A percentile compares a stretch with the other conserved stretches of the same genome.
Conservation (phyloP, 64 coral and sea anemone genomes). For the Dendrophyllia cribrosa region DNA sequence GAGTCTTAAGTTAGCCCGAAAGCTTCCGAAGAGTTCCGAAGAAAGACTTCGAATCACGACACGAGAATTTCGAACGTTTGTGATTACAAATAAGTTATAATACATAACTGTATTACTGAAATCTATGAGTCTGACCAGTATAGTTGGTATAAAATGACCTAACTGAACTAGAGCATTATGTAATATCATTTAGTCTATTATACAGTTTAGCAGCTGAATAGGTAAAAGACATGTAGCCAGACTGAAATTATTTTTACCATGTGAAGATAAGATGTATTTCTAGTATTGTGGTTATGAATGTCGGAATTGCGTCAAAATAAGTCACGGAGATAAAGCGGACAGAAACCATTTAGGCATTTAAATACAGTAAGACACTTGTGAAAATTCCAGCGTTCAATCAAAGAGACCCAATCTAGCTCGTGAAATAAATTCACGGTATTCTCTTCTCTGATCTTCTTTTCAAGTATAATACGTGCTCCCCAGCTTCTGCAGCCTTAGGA, state of each 20-base stretch:
- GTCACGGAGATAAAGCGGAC: neutral
- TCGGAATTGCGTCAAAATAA: neutral
- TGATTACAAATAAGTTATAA: too few relatives aligned
- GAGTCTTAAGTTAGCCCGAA: too few relatives aligned
- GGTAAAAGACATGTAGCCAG: too few relatives aligned
- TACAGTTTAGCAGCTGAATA: too few relatives aligned
- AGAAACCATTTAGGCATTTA: neutral
- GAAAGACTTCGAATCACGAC: too few relatives aligned
- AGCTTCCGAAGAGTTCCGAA: too few relatives aligned
- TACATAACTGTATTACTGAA: too few relatives aligned
- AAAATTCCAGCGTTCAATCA: slow-evolving; percentile 8
- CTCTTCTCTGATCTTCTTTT: slow-evolving; percentile 26
- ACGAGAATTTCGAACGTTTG: too few relatives aligned
- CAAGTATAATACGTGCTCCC: slow-evolving; percentile 2
- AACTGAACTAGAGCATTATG: too few relatives aligned
- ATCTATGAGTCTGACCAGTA: too few relatives aligned
- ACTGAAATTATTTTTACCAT: neutral
- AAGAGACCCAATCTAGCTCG: neutral
- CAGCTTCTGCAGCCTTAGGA: slow-evolving; percentile 4
- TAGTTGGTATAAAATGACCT: too few relatives aligned
- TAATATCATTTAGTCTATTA: too few relatives aligned
- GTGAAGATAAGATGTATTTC: neutral
- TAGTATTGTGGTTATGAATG: slow-evolving; percentile 3
- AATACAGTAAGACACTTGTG: slow-evolving; percentile 10
- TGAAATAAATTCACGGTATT: neutral